A percentile compares a stretch with the other conserved stretches of the same genome.
Evolutionary conservation across 2,113 vertebrate species (phyloP).

Genomic region (Ginglymostoma cirratum): DNA sequence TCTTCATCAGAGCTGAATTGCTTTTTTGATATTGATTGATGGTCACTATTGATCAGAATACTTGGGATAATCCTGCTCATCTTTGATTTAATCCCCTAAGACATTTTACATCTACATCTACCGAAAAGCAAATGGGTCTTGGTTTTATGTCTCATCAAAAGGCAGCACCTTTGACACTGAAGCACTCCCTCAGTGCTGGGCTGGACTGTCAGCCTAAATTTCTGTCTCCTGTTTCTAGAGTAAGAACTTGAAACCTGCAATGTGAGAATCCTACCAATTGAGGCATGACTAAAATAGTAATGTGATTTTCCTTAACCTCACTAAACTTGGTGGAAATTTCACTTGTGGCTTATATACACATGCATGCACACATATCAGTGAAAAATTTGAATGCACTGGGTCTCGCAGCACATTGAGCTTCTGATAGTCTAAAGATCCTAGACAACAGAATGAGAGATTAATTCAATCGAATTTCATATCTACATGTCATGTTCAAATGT

Average conservation of each 20-base stretch:
- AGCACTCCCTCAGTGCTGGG: too few relatives aligned
- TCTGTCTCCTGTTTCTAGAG: background rate
- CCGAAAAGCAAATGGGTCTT: too few relatives aligned
- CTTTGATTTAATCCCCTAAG: too few relatives aligned
- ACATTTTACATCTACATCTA: too few relatives aligned
- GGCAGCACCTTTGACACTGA: background rate
- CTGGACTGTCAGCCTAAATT: background rate
- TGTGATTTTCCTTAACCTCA: background rate
- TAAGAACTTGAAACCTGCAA: background rate
- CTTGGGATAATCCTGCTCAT: too few relatives aligned
- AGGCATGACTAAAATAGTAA: background rate
- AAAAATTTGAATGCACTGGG: background rate
- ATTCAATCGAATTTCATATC: background rate
- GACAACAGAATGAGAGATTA: background rate
- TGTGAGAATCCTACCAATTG: background rate
- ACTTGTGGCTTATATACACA: background rate
- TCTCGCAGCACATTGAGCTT: background rate
- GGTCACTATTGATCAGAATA: too few relatives aligned
- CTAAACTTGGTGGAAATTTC: background rate
- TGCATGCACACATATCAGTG: background rate
- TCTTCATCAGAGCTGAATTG: background rate
- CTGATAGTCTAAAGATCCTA: background rate
- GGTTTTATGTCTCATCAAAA: too few relatives aligned
- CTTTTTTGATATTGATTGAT: background rate
- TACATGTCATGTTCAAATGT: background rate